These are phyloP conservation scores for Mormyrus proboscirostris DNA, from an alignment of 2,797 vertebrate genomes.

Conservation along the genomic window DNA sequence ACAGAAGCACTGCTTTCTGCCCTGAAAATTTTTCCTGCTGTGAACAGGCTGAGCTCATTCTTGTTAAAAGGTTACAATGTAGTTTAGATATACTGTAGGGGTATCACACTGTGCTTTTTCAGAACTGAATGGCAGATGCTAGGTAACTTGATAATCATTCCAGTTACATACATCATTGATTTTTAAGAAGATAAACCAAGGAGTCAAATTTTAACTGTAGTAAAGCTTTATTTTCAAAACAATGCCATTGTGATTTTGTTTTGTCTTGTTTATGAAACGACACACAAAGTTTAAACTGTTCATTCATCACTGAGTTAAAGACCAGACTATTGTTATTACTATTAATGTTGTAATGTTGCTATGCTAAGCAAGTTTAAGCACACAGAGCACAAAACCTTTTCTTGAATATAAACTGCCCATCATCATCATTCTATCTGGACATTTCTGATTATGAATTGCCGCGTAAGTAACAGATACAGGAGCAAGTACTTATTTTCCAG, in stretches of 20 bases:
- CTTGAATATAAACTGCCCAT: neutral
- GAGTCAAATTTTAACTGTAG: slow-evolving; percentile 1
- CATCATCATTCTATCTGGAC: neutral
- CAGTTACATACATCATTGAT: slow-evolving; percentile 49
- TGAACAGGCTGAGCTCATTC: neutral
- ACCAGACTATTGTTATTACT: slow-evolving; percentile 52
- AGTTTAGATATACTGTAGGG: neutral
- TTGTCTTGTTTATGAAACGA: slow-evolving; percentile 46
- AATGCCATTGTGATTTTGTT: slow-evolving; percentile 55
- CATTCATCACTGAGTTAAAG: slow-evolving; percentile 46
- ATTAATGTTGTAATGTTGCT: slow-evolving; percentile 53
- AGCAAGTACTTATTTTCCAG: slow-evolving; percentile 24
- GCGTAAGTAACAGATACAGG: neutral
- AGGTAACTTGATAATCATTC: slow-evolving; percentile 3
- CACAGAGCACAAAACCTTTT: slow-evolving; percentile 46
- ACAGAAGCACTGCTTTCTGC: neutral
- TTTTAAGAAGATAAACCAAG: neutral
- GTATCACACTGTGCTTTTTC: neutral
- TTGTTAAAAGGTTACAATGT: slow-evolving; percentile 21
- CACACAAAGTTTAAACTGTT: slow-evolving; percentile 47
- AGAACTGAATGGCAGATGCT: neutral
- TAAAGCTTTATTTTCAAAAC: slow-evolving; percentile 32
- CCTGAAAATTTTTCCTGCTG: neutral
- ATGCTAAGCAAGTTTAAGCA: slow-evolving; percentile 52
- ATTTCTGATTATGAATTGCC: neutral